Evolutionary conservation across 2,797 vertebrate species (phyloP).

Genomic region (Lates japonicus): DNA sequence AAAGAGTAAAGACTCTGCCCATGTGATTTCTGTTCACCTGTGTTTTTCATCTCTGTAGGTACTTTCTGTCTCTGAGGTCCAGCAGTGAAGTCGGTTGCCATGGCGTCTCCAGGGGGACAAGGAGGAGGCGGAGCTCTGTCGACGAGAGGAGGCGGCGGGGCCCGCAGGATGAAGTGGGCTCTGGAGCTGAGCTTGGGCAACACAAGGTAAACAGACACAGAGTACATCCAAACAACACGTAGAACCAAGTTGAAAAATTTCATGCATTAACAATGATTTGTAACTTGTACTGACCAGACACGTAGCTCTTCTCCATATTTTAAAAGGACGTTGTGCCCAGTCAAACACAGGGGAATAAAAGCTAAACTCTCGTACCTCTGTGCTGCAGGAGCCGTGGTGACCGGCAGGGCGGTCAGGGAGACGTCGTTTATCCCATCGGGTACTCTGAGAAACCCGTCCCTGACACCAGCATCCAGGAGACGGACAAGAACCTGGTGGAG

Average conservation of each 20-base stretch:
- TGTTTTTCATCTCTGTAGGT: conserved; percentile 24
- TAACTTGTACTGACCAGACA: too few relatives aligned
- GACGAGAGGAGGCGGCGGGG: conserved; percentile 77
- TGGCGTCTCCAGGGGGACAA: conserved; percentile 86
- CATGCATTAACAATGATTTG: not conserved
- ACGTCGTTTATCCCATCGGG: conserved; percentile 93
- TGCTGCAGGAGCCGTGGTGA: conserved; percentile 68
- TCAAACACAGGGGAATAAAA: not conserved
- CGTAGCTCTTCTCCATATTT: not conserved
- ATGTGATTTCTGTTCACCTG: not conserved
- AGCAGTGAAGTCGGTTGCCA: conserved; percentile 61
- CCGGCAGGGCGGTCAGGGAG: conserved; percentile 87
- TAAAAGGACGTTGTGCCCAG: not conserved
- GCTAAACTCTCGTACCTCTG: not conserved
- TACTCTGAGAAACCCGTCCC: conserved; percentile 95
- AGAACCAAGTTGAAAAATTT: too few relatives aligned
- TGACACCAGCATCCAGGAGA: conserved; percentile 96
- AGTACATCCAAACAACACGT: not conserved
- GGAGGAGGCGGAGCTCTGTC: conserved; percentile 83
- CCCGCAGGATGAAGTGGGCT: conserved; percentile 87
- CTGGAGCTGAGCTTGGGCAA: conserved; percentile 85
- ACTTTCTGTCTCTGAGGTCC: conserved; percentile 39
- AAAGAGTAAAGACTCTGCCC: not conserved
- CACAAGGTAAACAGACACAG: conserved; percentile 74
- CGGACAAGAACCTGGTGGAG: conserved; percentile 96